A percentile compares a stretch with the other conserved stretches of the same genome.
Evolutionary conservation across 2,113 vertebrate genomes (phyloP).

Genomic region (Trachemys scripta): DNA sequence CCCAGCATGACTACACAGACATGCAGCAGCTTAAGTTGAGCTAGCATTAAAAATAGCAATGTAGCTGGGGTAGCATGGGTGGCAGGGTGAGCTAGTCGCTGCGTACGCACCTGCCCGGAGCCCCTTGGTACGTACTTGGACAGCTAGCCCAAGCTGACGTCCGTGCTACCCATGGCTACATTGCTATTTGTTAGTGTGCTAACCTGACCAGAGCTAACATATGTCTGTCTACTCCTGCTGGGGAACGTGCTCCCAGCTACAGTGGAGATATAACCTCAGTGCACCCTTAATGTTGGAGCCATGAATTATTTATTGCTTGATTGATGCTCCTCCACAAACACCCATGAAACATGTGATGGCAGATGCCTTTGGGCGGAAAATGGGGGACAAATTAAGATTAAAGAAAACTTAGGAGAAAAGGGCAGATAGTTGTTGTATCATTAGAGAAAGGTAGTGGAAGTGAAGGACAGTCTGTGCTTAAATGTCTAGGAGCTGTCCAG

Average conservation of each 20-base stretch:
- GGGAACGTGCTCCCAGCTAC: neutral
- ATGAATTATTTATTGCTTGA: fast-evolving
- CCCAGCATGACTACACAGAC: too few relatives aligned
- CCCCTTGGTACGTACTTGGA: neutral
- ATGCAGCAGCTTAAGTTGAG: too few relatives aligned
- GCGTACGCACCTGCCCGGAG: neutral
- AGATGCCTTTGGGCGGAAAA: neutral
- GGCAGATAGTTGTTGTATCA: neutral
- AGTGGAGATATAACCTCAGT: fast-evolving
- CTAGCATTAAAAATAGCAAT: too few relatives aligned
- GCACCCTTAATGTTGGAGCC: fast-evolving
- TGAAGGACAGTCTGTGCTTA: neutral
- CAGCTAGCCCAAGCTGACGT: neutral
- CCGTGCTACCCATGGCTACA: neutral
- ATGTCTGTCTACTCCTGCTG: neutral
- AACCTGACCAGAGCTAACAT: neutral
- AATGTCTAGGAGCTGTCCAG: conserved; percentile 20
- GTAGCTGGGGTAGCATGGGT: too few relatives aligned
- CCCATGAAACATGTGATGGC: neutral
- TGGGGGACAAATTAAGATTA: neutral
- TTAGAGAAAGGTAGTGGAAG: neutral
- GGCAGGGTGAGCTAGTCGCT: neutral
- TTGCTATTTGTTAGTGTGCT: neutral
- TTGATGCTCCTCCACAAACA: neutral
- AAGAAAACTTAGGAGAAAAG: neutral